phyloP scores from a whole-genome alignment of 2,888 invertebrate genomes.

The Stratiomys singularior region DNA sequence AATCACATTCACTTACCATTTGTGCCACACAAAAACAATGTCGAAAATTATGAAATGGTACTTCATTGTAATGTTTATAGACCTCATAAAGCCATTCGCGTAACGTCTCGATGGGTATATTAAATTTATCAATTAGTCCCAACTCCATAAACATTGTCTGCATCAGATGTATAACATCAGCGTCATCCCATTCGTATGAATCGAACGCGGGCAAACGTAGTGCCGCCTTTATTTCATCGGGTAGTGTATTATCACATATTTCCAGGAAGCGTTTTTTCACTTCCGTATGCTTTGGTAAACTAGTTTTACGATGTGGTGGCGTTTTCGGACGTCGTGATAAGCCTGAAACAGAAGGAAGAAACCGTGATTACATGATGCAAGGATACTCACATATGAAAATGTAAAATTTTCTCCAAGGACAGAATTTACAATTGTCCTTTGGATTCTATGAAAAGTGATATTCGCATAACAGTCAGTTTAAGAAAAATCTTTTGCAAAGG shows the following conservation, averaged over 20 bases:
- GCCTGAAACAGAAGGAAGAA: constrained; percentile 56
- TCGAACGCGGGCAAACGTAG: constrained; percentile 72
- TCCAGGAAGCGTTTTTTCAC: constrained; percentile 65
- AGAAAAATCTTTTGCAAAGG: too few species aligned
- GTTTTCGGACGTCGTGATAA: constrained; percentile 64
- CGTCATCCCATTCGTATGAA: constrained; percentile 84
- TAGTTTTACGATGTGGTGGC: constrained; percentile 65
- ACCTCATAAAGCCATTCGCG: constrained; percentile 79
- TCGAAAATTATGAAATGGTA: constrained; percentile 88
- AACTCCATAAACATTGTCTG: constrained; percentile 86
- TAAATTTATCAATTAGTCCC: constrained; percentile 78
- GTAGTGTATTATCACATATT: constrained; percentile 66
- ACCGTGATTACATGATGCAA: too few species aligned
- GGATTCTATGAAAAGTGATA: too few species aligned
- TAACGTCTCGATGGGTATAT: constrained; percentile 76
- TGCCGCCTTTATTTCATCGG: constrained; percentile 65
- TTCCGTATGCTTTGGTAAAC: constrained; percentile 66
- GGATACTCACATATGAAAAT: too few species aligned
- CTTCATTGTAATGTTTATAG: constrained; percentile 85
- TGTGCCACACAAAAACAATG: constrained; percentile 89
- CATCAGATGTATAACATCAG: constrained; percentile 79
- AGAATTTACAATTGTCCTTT: too few species aligned
- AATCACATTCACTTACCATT: constrained; percentile 72
- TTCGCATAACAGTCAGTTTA: too few species aligned
- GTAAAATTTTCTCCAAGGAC: too few species aligned